Percentiles rank a stretch among this genome's conserved stretches.
Evolutionary conservation across 1,140 invertebrate genomes (phyloP).

Genomic region (Gonioctena quinquepunctata): DNA sequence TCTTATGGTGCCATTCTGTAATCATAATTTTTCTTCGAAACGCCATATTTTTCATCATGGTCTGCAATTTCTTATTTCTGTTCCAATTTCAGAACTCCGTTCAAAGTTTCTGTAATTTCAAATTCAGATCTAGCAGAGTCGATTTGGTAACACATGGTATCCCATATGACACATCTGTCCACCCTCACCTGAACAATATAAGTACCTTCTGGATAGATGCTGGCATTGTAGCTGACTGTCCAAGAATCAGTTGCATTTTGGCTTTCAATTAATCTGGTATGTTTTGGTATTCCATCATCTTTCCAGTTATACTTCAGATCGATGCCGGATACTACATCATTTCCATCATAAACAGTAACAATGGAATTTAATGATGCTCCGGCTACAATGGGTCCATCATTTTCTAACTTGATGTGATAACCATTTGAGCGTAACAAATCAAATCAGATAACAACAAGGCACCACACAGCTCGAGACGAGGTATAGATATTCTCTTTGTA

Average conservation of each 20-base stretch:
- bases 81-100: no score
- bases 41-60: constrained; percentile 58
- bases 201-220: constrained; percentile 58
- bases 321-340: constrained; percentile 49
- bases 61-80: constrained; percentile 60
- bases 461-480: no score
- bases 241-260: constrained; percentile 57
- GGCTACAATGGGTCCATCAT: constrained; percentile 65
- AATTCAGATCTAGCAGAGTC: constrained; percentile 59
- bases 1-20: constrained; percentile 67
- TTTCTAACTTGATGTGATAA: constrained; percentile 15
- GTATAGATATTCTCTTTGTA: no score
- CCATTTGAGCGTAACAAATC: no score
- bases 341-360: constrained; percentile 60
- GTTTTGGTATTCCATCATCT: constrained; percentile 62
- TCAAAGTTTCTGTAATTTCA: constrained; percentile 64
- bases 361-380: constrained; percentile 68
- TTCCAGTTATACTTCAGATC: constrained; percentile 57
- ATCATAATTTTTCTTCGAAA: constrained; percentile 59
- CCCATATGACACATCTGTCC: constrained; percentile 52
- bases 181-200: constrained; percentile 68
- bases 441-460: no score
- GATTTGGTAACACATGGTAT: constrained; percentile 49
- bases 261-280: constrained; percentile 57
- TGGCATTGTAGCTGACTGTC: constrained; percentile 63